Evolutionary conservation across 53 echinoderm and acorn worm species (phyloP), one percentile per base, ranked within the genome.

Genomic region (Pentamera pediparva): DNA sequence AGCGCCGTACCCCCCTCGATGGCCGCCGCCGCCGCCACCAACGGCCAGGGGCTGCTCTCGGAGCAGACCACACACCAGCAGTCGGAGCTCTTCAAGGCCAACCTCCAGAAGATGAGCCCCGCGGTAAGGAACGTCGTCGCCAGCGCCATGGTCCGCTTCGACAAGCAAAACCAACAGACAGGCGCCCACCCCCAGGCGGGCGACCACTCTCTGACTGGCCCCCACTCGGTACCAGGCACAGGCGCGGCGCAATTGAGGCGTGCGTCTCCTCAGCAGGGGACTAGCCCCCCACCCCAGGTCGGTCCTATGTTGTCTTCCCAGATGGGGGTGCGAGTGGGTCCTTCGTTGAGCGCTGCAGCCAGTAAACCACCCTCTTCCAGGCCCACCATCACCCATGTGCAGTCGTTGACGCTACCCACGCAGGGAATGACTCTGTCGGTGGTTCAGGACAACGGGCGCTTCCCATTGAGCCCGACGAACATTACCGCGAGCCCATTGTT

Each of bases 41-140:
- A 41, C 17, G 41, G 67, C 17, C 34, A 58, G 7, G 39, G 40
- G 6, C 56, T 28, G 2, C 4, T 39, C 22, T 31, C 61, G 0
- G 61, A 8, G 15, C 76, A 61, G 31, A n/a, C 7, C 22, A 22
- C 36, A 17, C 48, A 62, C 2, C 24, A 27, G 15, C 54, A 65
- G 11, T 39, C 65, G 5, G 64, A 78, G 27, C 50, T 65, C 19
- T 65, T 78, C 21, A 50, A 78, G 30, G 78, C 78, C 19, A 72
- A 72, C 21, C 10, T 72, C 2, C 73, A 72, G 35, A 53, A 51
- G 22, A 72, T 72, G 73, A 54, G 73, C 3, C 73, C 73, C 15
- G 55, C 55, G 22, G 53, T 72, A 3, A 33, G 73, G 5, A 19
- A 24, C 34, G 37, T 72, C 52, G 29, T 72, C 6, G 21, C 73